Evolutionary conservation across 2,888 invertebrate species (phyloP).

Genomic region (Therioaphis trifolii): DNA sequence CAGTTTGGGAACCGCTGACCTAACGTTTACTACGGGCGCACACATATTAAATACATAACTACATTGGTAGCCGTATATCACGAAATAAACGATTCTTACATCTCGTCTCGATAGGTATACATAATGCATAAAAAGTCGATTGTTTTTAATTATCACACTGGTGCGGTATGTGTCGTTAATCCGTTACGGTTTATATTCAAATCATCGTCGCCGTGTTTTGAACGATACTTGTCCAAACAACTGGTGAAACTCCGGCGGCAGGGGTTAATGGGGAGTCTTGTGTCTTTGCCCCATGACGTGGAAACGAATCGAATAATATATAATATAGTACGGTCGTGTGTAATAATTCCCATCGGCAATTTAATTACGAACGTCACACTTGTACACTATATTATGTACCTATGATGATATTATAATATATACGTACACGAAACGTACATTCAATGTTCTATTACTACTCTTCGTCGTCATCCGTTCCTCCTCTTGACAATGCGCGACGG

Average conservation of each 20-base stretch:
- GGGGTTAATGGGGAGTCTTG: background rate
- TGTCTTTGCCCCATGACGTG: conserved; percentile 57
- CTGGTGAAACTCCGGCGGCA: too few species aligned
- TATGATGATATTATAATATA: background rate
- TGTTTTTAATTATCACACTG: conserved; percentile 31
- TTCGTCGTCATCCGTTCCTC: background rate
- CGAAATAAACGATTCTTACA: background rate
- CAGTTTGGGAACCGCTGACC: too few species aligned
- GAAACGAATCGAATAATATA: conserved; percentile 30
- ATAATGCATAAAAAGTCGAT: conserved; percentile 46
- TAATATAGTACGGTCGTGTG: background rate
- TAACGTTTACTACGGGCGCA: too few species aligned
- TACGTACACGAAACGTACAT: background rate
- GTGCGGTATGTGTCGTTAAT: background rate
- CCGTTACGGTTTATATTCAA: conserved; percentile 58
- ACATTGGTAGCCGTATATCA: too few species aligned
- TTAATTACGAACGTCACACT: conserved; percentile 49
- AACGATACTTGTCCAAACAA: conserved; percentile 53
- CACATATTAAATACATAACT: too few species aligned
- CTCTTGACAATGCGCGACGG: conserved; percentile 35
- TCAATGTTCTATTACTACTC: background rate
- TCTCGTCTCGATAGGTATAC: conserved; percentile 11
- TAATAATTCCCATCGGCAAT: conserved; percentile 10
- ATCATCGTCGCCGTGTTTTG: conserved; percentile 47
- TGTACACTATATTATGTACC: conserved; percentile 3